Percentiles rank a stretch among this genome's conserved stretches.
These are phyloP conservation scores for Caenorhabditis afra DNA, from an alignment of 2,888 invertebrate genomes.

Conservation along the genomic window DNA sequence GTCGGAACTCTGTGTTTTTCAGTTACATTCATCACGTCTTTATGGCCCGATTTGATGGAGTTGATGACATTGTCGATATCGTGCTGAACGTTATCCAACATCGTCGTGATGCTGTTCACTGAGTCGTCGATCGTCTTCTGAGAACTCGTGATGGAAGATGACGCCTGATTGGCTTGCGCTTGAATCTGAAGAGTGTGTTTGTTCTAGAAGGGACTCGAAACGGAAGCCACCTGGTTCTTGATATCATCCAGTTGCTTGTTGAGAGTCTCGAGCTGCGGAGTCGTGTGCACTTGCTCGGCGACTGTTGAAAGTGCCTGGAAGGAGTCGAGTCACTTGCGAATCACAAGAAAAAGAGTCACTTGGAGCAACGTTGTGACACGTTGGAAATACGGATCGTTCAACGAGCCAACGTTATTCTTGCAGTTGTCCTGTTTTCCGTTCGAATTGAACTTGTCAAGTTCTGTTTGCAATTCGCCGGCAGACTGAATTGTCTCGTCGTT, in stretches of 20 bases:
- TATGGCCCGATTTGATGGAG: constrained; percentile 36
- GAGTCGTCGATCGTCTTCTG: constrained; percentile 24
- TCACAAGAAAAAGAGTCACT: not conserved
- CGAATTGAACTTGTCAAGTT: not conserved
- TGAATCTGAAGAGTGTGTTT: constrained; percentile 22
- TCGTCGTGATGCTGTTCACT: constrained; percentile 18
- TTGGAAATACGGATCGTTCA: not conserved
- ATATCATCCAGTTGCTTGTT: constrained; percentile 5
- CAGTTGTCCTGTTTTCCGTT: not conserved
- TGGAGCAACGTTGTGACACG: not conserved
- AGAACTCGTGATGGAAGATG: constrained; percentile 8
- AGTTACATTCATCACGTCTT: constrained; percentile 49
- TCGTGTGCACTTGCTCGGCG: not conserved
- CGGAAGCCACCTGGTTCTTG: constrained; percentile 20
- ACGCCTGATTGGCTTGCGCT: constrained; percentile 15
- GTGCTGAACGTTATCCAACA: constrained; percentile 47
- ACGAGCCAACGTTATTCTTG: too few species aligned
- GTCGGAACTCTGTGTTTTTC: not conserved
- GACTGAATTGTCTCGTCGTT: constrained; percentile 2
- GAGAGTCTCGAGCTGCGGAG: not conserved
- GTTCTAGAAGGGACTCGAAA: not conserved
- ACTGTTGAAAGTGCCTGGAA: not conserved
- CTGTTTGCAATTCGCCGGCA: not conserved
- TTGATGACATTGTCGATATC: constrained; percentile 43
- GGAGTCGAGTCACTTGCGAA: too few species aligned